phyloP scores from a whole-genome alignment of 1,140 invertebrate species.

The Drosophila micromelanica region DNA sequence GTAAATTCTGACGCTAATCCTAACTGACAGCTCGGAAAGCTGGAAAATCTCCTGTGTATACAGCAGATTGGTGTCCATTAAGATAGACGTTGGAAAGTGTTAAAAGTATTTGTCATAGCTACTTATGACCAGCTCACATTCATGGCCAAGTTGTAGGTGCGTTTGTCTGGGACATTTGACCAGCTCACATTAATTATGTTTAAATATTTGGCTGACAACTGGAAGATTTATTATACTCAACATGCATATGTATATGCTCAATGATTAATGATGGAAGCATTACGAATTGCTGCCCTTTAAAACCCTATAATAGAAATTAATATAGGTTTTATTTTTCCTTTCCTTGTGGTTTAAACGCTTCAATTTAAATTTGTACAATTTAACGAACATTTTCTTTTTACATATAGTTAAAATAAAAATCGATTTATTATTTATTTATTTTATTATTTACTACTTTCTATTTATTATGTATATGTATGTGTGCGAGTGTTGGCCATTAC shows the following conservation, averaged over 20 bases:
- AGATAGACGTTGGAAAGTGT: conserved; percentile 16
- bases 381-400: background rate
- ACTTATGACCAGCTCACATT: conserved; percentile 3
- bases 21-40: conserved; percentile 33
- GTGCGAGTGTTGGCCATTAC: conserved; percentile 7
- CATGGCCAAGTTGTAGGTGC: conserved; percentile 2
- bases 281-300: background rate
- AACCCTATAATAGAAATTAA: conserved; percentile 19
- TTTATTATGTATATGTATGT: conserved; percentile 3
- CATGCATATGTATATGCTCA: conserved; percentile 3
- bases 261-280: conserved; percentile 10
- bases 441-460: too few relatives aligned
- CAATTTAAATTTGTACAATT: too few relatives aligned
- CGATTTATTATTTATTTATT: too few relatives aligned
- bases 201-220: conserved; percentile 31
- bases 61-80: conserved; percentile 10
- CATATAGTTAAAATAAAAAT: conserved; percentile 24
- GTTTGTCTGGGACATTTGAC: conserved; percentile 11
- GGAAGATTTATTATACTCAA: conserved; percentile 42
- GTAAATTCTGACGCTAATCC: conserved; percentile 22
- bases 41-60: conserved; percentile 16
- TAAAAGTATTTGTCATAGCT: conserved; percentile 25
- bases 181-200: conserved; percentile 35
- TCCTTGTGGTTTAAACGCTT: too few relatives aligned
- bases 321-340: background rate